phyloP scores from a whole-genome alignment of 2,113 vertebrate genomes.

The Odocoileus virginianus region DNA sequence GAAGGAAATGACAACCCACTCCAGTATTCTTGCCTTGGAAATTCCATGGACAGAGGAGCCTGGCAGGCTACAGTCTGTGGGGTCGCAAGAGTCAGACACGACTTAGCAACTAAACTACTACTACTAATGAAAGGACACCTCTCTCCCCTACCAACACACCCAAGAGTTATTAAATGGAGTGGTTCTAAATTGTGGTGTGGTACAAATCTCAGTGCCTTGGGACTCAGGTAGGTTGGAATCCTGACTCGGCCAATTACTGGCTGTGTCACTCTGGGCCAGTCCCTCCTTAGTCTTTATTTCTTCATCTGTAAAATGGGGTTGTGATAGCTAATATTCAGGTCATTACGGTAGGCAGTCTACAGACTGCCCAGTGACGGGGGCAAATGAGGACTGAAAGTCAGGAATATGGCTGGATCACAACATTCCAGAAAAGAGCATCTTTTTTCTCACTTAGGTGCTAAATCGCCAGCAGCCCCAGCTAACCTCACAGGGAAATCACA shows the following conservation, averaged over 20 bases:
- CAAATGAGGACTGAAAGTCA: not conserved
- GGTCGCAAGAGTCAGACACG: not conserved
- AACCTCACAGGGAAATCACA: not conserved
- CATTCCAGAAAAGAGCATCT: not conserved
- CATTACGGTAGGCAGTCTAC: not conserved
- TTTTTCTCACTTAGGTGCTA: not conserved
- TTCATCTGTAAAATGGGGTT: not conserved
- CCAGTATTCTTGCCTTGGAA: not conserved
- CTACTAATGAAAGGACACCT: conserved; percentile 7
- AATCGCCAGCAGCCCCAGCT: fast-evolving
- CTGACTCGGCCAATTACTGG: not conserved
- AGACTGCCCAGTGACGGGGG: not conserved
- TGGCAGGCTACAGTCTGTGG: not conserved
- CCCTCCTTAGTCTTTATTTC: not conserved
- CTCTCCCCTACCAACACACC: not conserved
- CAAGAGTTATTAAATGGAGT: fast-evolving
- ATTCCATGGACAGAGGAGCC: not conserved
- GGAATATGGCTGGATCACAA: not conserved
- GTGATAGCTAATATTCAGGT: fast-evolving
- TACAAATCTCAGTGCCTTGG: not conserved
- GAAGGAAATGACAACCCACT: not conserved
- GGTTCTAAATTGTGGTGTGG: not conserved
- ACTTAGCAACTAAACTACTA: not conserved
- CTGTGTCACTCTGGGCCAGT: not conserved
- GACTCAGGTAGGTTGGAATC: too few species aligned